phyloP scores from a whole-genome alignment of 2,797 vertebrate genomes.

The Myripristis jacobus region DNA sequence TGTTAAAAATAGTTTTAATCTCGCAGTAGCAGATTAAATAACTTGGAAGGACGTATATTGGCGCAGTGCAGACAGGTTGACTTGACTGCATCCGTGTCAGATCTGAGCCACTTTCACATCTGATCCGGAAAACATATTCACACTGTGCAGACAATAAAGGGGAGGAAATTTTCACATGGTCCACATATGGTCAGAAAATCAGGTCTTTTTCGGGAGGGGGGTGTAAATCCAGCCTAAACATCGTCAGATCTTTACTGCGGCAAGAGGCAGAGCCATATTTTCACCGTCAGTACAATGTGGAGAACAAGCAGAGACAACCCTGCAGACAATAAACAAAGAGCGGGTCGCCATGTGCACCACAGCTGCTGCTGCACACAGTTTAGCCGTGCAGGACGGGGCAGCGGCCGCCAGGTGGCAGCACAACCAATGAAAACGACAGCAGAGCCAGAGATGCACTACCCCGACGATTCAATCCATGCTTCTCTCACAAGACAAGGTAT shows the following conservation, averaged over 20 bases:
- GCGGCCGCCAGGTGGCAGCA: conserved; percentile 75
- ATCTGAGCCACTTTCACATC: too few relatives aligned
- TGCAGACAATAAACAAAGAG: conserved; percentile 79
- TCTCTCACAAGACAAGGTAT: too few relatives aligned
- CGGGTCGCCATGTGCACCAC: conserved; percentile 77
- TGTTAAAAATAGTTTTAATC: too few relatives aligned
- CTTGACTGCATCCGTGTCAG: too few relatives aligned
- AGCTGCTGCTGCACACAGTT: conserved; percentile 66
- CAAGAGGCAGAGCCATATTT: conserved; percentile 27
- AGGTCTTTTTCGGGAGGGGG: neutral
- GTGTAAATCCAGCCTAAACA: neutral
- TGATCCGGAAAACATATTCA: too few relatives aligned
- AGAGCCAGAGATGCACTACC: neutral
- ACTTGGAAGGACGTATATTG: too few relatives aligned
- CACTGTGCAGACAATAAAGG: too few relatives aligned
- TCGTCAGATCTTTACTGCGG: conserved; percentile 15
- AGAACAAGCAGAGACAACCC: conserved; percentile 51
- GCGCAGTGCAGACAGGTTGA: too few relatives aligned
- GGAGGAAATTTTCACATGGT: neutral
- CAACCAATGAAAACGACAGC: neutral
- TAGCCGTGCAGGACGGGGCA: conserved; percentile 16
- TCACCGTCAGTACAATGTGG: conserved; percentile 43
- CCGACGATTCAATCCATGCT: too few relatives aligned
- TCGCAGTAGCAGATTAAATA: too few relatives aligned
- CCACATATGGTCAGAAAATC: neutral